These are phyloP conservation scores for Halichoerus grypus DNA, from an alignment of 2,113 vertebrate species.

Conservation along the genomic window DNA sequence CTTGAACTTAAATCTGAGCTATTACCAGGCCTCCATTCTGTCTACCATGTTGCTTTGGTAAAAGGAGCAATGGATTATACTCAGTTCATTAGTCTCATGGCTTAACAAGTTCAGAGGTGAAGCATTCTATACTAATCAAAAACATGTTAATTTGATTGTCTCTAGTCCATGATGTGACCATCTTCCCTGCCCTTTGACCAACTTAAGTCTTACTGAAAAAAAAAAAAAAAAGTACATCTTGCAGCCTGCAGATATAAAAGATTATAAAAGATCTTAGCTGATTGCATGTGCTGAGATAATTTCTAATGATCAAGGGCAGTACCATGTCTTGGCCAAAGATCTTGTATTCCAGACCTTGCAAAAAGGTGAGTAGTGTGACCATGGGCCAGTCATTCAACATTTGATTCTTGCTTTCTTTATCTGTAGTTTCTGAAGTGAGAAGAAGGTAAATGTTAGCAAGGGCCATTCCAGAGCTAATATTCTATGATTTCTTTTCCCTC, in stretches of 20 bases:
- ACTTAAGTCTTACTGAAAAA: neutral
- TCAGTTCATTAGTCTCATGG: neutral
- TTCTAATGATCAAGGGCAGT: neutral
- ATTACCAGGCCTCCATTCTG: neutral
- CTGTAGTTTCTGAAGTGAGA: neutral
- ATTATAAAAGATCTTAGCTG: neutral
- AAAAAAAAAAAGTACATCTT: neutral
- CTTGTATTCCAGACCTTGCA: neutral
- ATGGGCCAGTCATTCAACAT: neutral
- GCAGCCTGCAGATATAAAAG: neutral
- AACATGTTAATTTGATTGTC: neutral
- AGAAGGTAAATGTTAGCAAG: neutral
- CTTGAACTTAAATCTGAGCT: neutral
- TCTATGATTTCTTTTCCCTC: neutral
- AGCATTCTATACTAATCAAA: conserved; percentile 24
- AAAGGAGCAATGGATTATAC: conserved; percentile 22
- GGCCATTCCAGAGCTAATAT: neutral
- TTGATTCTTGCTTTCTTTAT: neutral
- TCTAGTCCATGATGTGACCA: neutral
- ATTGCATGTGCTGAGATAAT: neutral
- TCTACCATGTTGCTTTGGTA: neutral
- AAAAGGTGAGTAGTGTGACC: neutral
- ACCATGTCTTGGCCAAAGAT: neutral
- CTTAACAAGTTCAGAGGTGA: neutral
- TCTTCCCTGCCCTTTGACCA: neutral